Evolutionary conservation across 2,888 invertebrate species (phyloP).

Genomic region (Griposia aprilina): DNA sequence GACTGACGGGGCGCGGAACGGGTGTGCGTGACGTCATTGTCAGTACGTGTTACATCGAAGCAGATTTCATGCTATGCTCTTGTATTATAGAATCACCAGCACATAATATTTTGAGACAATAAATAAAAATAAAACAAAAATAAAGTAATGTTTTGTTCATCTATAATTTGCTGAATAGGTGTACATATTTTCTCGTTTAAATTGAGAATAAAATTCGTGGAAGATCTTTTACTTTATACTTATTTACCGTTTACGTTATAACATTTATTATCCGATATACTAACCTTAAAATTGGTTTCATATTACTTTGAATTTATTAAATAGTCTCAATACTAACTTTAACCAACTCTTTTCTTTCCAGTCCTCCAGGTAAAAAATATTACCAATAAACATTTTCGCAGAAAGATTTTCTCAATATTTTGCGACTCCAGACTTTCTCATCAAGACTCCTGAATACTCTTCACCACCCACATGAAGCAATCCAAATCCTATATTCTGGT

Average conservation of each 20-base stretch:
- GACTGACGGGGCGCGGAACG: conserved; percentile 46
- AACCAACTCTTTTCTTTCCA: neutral
- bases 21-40: conserved; percentile 19
- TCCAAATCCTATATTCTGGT: conserved; percentile 20
- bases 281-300: neutral
- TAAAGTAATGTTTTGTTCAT: too few relatives aligned
- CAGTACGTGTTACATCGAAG: conserved; percentile 21
- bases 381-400: conserved; percentile 19
- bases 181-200: neutral
- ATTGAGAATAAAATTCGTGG: neutral
- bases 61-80: conserved; percentile 30
- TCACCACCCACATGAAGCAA: conserved; percentile 16
- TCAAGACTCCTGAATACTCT: conserved; percentile 14
- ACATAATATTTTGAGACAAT: neutral
- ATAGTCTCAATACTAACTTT: neutral
- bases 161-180: neutral
- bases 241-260: neutral
- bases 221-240: neutral
- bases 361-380: neutral
- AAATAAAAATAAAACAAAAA: neutral
- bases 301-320: neutral
- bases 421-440: conserved; percentile 10
- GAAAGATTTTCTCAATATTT: conserved; percentile 22
- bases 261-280: neutral
- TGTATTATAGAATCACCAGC: conserved; percentile 5